These are phyloP conservation scores for Penaeus japonicus DNA, from an alignment of 1,140 invertebrate species.

Conservation along the genomic window DNA sequence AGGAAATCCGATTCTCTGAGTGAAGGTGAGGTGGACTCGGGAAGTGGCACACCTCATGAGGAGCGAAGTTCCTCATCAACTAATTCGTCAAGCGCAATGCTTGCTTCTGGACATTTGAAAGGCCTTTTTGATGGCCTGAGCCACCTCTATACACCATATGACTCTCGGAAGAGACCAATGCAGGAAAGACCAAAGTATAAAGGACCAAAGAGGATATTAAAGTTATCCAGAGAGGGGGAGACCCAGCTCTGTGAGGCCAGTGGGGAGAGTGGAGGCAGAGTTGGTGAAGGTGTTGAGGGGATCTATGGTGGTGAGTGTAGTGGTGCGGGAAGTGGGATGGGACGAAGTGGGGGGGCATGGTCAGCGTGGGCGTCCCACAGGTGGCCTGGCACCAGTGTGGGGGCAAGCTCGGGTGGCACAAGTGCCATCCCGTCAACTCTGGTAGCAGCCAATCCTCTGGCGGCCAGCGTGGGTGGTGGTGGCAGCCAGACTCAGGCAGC, in stretches of 20 bases:
- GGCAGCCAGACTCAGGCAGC: conserved; percentile 42
- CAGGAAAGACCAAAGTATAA: conserved; percentile 63
- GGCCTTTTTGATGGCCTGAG: conserved; percentile 85
- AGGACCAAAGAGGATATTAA: conserved; percentile 44
- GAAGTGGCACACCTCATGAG: conserved; percentile 58
- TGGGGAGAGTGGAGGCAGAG: conserved; percentile 7
- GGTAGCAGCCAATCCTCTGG: conserved; percentile 35
- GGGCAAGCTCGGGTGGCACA: conserved; percentile 16
- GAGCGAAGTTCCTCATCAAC: conserved; percentile 60
- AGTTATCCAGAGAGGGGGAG: conserved; percentile 49
- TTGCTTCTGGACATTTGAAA: conserved; percentile 71
- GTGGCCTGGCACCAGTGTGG: conserved; percentile 32
- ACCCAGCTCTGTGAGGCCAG: conserved; percentile 3
- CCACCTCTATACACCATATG: conserved; percentile 78
- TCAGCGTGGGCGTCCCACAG: conserved; percentile 40
- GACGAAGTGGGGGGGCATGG: conserved; percentile 34
- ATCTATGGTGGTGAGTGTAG: conserved; percentile 23
- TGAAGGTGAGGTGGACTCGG: conserved; percentile 58
- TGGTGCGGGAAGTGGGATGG: background rate
- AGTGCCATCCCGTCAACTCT: conserved; percentile 28
- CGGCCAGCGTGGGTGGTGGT: conserved; percentile 15
- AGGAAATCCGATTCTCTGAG: conserved; percentile 42
- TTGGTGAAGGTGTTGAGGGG: conserved; percentile 16
- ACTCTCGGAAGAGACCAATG: conserved; percentile 68
- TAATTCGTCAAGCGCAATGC: conserved; percentile 61